Percentiles rank a stretch among this genome's conserved stretches.
These are phyloP conservation scores for Metallyticus violacea DNA, from an alignment of 2,888 invertebrate species.

Conservation along the genomic window DNA sequence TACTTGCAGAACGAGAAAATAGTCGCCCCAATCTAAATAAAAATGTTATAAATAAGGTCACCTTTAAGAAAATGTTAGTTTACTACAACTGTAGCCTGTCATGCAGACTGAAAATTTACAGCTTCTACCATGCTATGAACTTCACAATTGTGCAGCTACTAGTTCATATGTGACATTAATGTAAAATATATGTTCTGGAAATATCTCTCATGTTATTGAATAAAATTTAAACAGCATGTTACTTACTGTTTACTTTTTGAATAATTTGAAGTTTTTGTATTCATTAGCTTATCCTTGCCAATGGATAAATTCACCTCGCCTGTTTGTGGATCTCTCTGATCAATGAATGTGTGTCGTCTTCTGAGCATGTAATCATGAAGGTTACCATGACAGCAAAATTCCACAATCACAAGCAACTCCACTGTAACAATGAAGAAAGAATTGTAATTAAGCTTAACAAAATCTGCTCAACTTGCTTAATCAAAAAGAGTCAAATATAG, in stretches of 20 bases:
- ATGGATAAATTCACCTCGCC: conserved; percentile 44
- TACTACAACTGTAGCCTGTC: too few species aligned
- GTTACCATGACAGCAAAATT: conserved; percentile 91
- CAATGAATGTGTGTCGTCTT: conserved; percentile 77
- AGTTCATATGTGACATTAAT: too few species aligned
- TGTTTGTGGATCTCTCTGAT: conserved; percentile 70
- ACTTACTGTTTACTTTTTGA: neutral
- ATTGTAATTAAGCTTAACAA: too few species aligned
- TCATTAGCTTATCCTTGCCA: neutral
- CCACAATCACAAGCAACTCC: conserved; percentile 89
- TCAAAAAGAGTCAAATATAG: too few species aligned
- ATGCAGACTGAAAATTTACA: too few species aligned
- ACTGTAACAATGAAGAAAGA: neutral
- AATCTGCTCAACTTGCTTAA: too few species aligned
- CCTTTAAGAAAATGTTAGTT: too few species aligned
- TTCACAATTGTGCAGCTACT: too few species aligned
- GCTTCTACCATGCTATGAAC: too few species aligned
- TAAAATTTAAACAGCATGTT: too few species aligned
- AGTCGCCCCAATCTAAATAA: neutral
- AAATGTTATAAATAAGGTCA: neutral
- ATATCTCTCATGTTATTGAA: too few species aligned
- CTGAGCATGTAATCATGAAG: conserved; percentile 82
- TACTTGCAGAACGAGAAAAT: neutral
- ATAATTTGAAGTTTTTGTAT: neutral
- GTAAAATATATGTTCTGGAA: too few species aligned